Evolutionary conservation across 30 jellyfish, hydroid and myxozoan genomes (phyloP).

Genomic region (Cassiopea xamachana): DNA sequence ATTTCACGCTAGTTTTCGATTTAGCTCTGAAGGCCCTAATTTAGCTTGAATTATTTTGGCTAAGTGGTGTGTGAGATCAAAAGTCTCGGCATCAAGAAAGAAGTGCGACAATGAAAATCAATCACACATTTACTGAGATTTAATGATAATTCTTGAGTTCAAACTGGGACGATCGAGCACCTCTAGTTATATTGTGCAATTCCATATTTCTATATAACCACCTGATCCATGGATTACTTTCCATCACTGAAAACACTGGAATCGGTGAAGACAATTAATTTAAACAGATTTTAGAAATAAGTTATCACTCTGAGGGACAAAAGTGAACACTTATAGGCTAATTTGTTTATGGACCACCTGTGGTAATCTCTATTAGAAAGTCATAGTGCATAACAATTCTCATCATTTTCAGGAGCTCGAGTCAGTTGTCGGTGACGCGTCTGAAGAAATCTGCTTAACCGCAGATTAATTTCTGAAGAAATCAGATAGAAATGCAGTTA

Average conservation of each 20-base stretch:
- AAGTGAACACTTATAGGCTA: not conserved
- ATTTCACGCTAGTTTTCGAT: no score
- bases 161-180: not conserved
- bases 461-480: not conserved
- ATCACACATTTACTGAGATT: no score
- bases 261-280: not conserved
- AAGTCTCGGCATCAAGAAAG: no score
- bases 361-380: constrained; percentile 1
- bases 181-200: not conserved
- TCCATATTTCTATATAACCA: not conserved
- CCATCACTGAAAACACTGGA: not conserved
- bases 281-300: not conserved
- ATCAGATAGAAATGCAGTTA: not conserved
- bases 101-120: no score
- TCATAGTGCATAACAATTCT: not conserved
- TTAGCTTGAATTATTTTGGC: no score
- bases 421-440: not conserved
- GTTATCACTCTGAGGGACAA: not conserved
- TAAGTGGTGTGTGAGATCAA: no score
- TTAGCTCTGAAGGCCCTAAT: no score
- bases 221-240: not conserved
- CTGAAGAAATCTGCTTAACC: not conserved
- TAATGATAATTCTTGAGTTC: no score
- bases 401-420: not conserved
- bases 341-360: not conserved